phyloP scores from a whole-genome alignment of 2,113 vertebrate genomes.

The Macrotis lagotis region DNA sequence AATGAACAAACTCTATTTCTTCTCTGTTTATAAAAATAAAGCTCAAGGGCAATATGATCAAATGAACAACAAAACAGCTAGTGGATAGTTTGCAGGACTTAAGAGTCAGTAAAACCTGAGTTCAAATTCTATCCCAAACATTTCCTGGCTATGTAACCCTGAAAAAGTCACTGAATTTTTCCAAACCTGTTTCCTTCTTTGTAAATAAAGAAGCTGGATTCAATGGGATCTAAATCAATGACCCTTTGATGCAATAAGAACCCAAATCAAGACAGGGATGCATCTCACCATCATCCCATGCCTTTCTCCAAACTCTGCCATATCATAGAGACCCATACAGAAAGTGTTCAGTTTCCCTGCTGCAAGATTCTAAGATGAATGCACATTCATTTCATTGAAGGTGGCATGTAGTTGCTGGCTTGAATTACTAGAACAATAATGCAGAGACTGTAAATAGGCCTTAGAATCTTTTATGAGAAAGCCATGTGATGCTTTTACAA shows the following conservation, averaged over 20 bases:
- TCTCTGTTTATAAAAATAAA: background rate
- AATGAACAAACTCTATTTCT: background rate
- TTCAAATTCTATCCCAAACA: background rate
- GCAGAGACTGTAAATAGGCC: background rate
- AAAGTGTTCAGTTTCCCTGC: background rate
- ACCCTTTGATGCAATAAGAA: background rate
- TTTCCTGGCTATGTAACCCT: background rate
- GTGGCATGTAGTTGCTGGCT: background rate
- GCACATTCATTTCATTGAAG: background rate
- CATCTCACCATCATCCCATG: background rate
- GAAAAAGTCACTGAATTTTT: background rate
- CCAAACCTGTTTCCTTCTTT: background rate
- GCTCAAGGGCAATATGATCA: background rate
- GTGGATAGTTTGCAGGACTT: background rate
- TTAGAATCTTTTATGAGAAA: constrained; percentile 38
- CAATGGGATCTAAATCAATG: background rate
- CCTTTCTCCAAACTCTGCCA: background rate
- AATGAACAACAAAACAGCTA: background rate
- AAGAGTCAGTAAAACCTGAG: background rate
- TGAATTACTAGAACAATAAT: constrained; percentile 33
- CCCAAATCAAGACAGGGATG: background rate
- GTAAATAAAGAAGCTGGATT: background rate
- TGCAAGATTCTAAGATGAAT: background rate
- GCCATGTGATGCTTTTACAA: constrained; percentile 34
- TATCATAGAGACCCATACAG: background rate